Evolutionary conservation across 2,113 vertebrate genomes (phyloP).

Genomic region (Hippolais icterina): DNA sequence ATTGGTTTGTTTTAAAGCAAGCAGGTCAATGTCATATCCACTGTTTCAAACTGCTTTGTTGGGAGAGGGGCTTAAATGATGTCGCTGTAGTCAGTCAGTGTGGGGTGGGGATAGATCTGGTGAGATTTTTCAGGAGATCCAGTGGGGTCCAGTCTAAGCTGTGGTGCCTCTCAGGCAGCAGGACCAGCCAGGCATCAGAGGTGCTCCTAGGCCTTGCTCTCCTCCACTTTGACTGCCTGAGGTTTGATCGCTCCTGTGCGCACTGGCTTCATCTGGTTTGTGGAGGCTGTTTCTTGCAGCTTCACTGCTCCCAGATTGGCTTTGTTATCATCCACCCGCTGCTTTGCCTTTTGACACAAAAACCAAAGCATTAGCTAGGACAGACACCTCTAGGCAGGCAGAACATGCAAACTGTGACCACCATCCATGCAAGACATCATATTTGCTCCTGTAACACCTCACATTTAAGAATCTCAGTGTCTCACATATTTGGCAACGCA

Average conservation of each 20-base stretch:
- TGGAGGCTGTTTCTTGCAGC: conserved; percentile 82
- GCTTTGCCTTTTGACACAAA: conserved; percentile 81
- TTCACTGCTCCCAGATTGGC: conserved; percentile 81
- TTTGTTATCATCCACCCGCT: conserved; percentile 86
- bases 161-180: conserved; percentile 14
- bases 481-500: not conserved
- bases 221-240: conserved; percentile 89
- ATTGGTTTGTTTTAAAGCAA: conserved; percentile 70
- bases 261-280: conserved; percentile 83
- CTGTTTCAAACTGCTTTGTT: conserved; percentile 57
- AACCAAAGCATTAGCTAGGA: conserved; percentile 13
- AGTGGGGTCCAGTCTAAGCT: conserved; percentile 17
- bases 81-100: conserved; percentile 29
- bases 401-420: not conserved
- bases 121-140: conserved; percentile 18
- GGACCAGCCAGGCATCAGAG: not conserved
- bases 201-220: conserved; percentile 84
- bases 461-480: not conserved
- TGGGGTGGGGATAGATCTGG: not conserved
- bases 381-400: not conserved
- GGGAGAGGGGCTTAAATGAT: conserved; percentile 35
- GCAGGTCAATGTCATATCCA: conserved; percentile 71
- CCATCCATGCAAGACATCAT: not conserved
- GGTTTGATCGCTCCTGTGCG: conserved; percentile 93
- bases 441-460: not conserved